phyloP scores from a whole-genome alignment of 2,797 vertebrate species.

The Sebastolobus alascanus region DNA sequence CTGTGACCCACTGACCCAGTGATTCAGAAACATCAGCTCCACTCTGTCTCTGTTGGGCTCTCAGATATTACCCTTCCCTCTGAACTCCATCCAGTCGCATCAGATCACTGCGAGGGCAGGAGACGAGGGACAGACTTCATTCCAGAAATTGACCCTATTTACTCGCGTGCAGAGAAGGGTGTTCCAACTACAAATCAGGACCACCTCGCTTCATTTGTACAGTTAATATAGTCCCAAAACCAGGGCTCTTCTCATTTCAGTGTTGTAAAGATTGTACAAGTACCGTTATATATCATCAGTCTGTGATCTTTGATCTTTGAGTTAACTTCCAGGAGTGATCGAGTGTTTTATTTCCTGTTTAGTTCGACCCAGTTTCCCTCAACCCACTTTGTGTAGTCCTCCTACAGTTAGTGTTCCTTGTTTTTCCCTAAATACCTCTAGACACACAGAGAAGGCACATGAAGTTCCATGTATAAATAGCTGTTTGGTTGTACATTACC shows the following conservation, averaged over 20 bases:
- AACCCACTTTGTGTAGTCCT: slow-evolving; percentile 32
- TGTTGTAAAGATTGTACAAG: not conserved
- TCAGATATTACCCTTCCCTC: slow-evolving; percentile 65
- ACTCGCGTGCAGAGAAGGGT: slow-evolving; percentile 2
- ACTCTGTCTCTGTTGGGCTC: slow-evolving; percentile 66
- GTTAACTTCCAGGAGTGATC: slow-evolving; percentile 8
- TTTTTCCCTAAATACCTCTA: slow-evolving; percentile 35
- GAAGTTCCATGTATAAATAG: slow-evolving; percentile 38
- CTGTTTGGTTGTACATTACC: slow-evolving; percentile 8
- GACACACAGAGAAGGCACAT: slow-evolving; percentile 22
- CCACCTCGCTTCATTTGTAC: slow-evolving; percentile 21
- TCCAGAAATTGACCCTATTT: slow-evolving; percentile 50
- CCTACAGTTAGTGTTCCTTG: slow-evolving; percentile 12
- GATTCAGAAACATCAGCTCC: slow-evolving; percentile 78
- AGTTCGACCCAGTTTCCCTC: slow-evolving; percentile 48
- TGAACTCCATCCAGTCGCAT: slow-evolving; percentile 71
- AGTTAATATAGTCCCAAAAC: not conserved
- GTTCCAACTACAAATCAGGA: slow-evolving; percentile 14
- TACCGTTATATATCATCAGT: not conserved
- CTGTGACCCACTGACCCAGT: slow-evolving; percentile 84
- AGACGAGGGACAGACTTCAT: slow-evolving; percentile 64
- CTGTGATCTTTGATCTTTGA: not conserved
- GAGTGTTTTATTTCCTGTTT: slow-evolving; percentile 23
- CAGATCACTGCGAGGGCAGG: slow-evolving; percentile 68
- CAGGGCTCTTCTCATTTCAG: not conserved